Evolutionary conservation across 2,797 vertebrate genomes (phyloP).

Genomic region (Phataginus tricuspis): DNA sequence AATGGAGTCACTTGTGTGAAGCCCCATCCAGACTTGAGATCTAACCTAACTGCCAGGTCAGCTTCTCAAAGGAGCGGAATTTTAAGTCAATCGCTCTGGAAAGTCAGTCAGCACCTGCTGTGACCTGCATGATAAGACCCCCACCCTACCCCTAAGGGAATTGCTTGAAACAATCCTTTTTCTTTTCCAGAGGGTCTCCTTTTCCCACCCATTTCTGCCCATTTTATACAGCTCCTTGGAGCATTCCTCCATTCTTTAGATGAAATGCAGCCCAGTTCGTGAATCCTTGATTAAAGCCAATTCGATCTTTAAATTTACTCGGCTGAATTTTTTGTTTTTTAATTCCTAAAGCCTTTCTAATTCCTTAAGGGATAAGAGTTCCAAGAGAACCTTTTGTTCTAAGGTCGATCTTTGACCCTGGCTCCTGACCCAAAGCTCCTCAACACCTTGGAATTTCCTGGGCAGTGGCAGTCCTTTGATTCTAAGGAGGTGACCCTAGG

Average conservation of each 20-base stretch:
- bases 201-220: background rate
- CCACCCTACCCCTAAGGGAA: background rate
- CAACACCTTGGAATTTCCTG: background rate
- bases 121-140: background rate
- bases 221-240: background rate
- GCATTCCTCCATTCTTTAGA: background rate
- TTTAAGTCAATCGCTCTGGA: background rate
- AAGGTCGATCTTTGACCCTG: background rate
- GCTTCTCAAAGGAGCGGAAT: background rate
- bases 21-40: no score
- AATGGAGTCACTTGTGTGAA: no score
- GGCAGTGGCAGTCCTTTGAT: background rate
- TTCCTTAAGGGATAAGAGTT: background rate
- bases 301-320: background rate
- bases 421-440: background rate
- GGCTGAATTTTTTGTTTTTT: background rate
- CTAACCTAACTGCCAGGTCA: no score
- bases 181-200: background rate
- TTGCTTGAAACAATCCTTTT: background rate
- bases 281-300: background rate
- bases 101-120: accelerated
- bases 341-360: background rate
- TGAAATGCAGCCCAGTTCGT: background rate
- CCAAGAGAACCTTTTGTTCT: no score
- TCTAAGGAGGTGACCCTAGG: background rate